These are phyloP conservation scores for Manis javanica DNA, from an alignment of 2,797 vertebrate genomes.

Conservation along the genomic window DNA sequence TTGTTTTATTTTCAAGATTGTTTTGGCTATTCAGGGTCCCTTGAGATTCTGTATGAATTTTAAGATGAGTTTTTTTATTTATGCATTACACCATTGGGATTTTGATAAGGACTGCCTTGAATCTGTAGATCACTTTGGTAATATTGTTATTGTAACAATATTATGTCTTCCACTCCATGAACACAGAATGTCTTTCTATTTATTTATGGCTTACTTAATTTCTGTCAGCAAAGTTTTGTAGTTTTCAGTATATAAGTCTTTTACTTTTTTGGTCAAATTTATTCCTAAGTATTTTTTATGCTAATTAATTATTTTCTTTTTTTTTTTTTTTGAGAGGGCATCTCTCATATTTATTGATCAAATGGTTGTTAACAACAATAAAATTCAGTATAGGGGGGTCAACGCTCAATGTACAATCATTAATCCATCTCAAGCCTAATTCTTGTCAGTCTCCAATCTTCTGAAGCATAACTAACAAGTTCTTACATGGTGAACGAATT, in stretches of 20 bases:
- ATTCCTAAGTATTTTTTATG: not conserved
- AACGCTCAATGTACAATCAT: too few relatives aligned
- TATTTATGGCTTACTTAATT: not conserved
- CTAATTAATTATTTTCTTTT: not conserved
- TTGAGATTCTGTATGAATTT: not conserved
- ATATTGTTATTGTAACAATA: not conserved
- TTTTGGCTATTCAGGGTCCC: not conserved
- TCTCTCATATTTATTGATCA: too few relatives aligned
- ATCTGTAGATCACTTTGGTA: not conserved
- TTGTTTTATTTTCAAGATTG: too few relatives aligned
- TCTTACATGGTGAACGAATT: too few relatives aligned
- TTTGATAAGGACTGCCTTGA: not conserved
- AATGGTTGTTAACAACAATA: too few relatives aligned
- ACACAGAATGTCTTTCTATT: not conserved
- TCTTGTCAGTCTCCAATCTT: too few relatives aligned
- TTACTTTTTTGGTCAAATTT: conserved; percentile 3
- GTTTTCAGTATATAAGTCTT: not conserved
- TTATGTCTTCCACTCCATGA: not conserved
- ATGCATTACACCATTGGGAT: not conserved
- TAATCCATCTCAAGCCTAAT: too few relatives aligned
- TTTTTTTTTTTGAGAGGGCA: too few relatives aligned
- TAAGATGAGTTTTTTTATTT: not conserved
- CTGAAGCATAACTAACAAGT: too few relatives aligned
- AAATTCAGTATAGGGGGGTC: too few relatives aligned
- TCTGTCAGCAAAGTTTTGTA: not conserved